A percentile compares a stretch with the other conserved stretches of the same genome.
These are phyloP conservation scores for Astatoreochromis straeleni DNA, from an alignment of 2,113 vertebrate species.

Conservation along the genomic window DNA sequence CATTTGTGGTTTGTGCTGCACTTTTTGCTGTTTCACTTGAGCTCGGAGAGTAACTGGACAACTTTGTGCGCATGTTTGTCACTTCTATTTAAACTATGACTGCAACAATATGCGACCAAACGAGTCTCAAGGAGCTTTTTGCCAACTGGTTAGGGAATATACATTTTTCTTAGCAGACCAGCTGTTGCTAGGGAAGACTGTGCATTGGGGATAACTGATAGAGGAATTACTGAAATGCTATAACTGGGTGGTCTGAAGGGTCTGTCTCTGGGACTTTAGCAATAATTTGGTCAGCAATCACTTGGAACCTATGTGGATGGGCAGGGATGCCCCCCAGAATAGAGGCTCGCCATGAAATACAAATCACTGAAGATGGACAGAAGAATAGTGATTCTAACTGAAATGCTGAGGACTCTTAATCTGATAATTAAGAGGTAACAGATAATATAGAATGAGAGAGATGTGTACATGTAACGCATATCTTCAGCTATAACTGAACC, in stretches of 20 bases:
- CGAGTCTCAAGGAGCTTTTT: background rate
- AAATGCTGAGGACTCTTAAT: background rate
- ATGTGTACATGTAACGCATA: background rate
- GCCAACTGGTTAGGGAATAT: background rate
- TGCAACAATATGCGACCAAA: background rate
- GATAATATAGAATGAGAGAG: background rate
- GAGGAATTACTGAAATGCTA: background rate
- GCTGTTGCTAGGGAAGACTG: background rate
- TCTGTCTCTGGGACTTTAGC: background rate
- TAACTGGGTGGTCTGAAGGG: background rate
- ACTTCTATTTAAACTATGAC: background rate
- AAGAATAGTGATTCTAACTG: background rate
- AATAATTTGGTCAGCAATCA: background rate
- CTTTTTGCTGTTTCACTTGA: background rate
- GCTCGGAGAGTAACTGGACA: background rate
- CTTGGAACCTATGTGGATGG: background rate
- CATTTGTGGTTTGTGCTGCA: background rate
- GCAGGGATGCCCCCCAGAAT: background rate
- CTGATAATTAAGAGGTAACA: background rate
- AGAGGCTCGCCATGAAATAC: background rate
- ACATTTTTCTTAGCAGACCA: background rate
- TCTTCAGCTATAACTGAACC: background rate
- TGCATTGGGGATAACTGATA: background rate
- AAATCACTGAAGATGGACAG: background rate
- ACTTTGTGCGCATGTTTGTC: background rate